A percentile compares a stretch with the other conserved stretches of the same genome.
Evolutionary conservation across 2,113 vertebrate genomes (phyloP).

Genomic region (Paramormyrops kingsleyae): DNA sequence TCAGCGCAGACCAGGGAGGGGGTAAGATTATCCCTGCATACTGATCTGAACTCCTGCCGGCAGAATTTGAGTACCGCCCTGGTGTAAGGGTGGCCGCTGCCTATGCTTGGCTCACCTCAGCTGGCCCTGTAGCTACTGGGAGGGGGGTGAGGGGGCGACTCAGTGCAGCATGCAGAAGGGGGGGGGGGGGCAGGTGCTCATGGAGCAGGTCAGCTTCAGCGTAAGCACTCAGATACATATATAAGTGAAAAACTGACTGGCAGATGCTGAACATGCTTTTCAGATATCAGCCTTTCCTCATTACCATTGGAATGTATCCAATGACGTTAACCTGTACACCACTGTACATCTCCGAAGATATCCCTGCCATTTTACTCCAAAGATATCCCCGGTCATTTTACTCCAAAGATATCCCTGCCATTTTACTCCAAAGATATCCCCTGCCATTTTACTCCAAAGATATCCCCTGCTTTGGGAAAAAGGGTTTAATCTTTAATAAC

Average conservation of each 20-base stretch:
- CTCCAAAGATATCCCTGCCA: background rate
- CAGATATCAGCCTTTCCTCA: background rate
- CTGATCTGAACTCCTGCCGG: background rate
- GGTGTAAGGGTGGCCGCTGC: background rate
- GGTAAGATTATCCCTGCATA: constrained; percentile 12
- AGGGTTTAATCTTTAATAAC: constrained; percentile 6
- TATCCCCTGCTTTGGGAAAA: background rate
- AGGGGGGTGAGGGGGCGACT: background rate
- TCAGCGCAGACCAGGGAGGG: background rate
- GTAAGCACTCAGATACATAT: background rate
- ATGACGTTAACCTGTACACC: background rate
- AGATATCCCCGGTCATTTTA: background rate
- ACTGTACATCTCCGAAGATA: background rate
- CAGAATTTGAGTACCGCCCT: background rate
- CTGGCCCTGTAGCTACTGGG: background rate
- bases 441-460: background rate
- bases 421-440: background rate
- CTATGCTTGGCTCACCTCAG: background rate
- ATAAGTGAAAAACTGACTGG: background rate
- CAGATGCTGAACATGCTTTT: background rate
- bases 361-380: background rate
- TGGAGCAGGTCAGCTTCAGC: background rate
- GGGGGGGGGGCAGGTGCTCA: background rate
- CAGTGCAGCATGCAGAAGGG: background rate
- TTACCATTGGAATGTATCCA: background rate